A percentile compares a stretch with the other conserved stretches of the same genome.
Conservation (phyloP, 2,888 invertebrate genomes). For the Athrips mouffetella region DNA sequence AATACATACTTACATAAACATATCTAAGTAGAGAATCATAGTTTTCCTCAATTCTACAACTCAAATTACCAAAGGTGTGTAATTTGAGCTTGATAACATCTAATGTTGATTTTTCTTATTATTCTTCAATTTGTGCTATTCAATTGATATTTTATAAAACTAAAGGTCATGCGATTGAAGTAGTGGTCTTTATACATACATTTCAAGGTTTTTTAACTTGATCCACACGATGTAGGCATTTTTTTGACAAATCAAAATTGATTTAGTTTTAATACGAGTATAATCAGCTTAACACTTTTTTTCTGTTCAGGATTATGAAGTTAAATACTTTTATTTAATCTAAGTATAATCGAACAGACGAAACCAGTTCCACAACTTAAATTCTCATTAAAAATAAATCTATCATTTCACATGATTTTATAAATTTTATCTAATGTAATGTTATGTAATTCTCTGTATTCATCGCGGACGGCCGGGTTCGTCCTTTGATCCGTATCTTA, state of each 20-base stretch:
- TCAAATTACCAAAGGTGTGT: background rate
- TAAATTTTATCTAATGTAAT: too few species aligned
- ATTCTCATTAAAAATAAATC: constrained; percentile 6
- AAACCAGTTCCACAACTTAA: constrained; percentile 4
- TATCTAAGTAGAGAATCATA: background rate
- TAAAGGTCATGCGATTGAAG: background rate
- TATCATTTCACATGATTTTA: background rate
- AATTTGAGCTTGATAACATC: background rate
- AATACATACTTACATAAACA: too few species aligned
- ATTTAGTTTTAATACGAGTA: background rate
- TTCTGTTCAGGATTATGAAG: background rate
- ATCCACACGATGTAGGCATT: background rate
- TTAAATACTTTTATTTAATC: background rate
- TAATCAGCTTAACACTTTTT: background rate
- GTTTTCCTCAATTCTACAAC: background rate
- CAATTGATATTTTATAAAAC: background rate
- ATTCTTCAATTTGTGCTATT: background rate
- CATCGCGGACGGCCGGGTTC: constrained; percentile 19
- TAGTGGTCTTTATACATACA: background rate
- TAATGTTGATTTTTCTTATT: background rate
- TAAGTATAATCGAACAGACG: background rate
- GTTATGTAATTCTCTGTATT: constrained; percentile 7
- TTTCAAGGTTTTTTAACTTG: background rate
- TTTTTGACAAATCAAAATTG: background rate
- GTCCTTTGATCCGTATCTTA: constrained; percentile 53